phyloP scores from a whole-genome alignment of 2,113 vertebrate species.

The Panthera tigris region DNA sequence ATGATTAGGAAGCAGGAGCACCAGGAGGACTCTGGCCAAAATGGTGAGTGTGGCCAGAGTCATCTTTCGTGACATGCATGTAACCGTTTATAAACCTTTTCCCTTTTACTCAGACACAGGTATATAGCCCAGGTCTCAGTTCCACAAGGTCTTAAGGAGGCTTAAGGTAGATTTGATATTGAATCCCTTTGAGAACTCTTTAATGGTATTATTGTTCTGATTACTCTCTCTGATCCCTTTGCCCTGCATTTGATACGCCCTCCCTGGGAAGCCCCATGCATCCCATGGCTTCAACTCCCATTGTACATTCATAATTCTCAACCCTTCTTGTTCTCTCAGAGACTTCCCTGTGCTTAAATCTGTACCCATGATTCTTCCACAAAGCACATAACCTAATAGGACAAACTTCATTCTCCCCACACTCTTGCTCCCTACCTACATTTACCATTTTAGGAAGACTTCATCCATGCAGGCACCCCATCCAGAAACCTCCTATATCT shows the following conservation, averaged over 20 bases:
- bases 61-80: background rate
- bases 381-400: too few species aligned
- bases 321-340: background rate
- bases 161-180: background rate
- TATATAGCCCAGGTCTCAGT: background rate
- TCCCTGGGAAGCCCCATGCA: background rate
- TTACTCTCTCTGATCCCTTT: background rate
- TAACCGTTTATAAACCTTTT: background rate
- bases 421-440: fast-evolving
- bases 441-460: background rate
- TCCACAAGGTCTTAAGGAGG: background rate
- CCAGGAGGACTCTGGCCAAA: background rate
- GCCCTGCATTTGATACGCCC: background rate
- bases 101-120: background rate
- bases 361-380: background rate
- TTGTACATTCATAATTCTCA: background rate
- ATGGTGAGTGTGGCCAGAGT: background rate
- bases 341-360: background rate
- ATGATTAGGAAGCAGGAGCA: background rate
- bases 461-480: fast-evolving
- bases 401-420: background rate
- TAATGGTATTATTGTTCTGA: background rate
- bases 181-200: background rate
- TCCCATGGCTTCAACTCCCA: background rate
- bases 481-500: background rate